Percentiles rank a stretch among this genome's conserved stretches.
Conservation (phyloP, 2,888 invertebrate genomes). For the Microchrysa polita region DNA sequence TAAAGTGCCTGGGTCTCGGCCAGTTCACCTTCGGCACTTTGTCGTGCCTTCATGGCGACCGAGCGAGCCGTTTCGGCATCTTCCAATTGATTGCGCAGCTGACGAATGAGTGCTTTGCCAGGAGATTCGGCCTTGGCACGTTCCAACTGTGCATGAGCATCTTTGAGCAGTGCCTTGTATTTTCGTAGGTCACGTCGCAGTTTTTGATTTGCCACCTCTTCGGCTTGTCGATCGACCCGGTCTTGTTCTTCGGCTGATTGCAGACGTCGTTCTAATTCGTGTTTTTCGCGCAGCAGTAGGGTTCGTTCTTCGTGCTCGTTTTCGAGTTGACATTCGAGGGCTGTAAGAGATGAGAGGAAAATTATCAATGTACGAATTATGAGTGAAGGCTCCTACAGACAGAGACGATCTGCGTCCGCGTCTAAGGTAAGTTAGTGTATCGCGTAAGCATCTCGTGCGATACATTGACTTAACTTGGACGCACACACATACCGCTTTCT, state of each 20-base stretch:
- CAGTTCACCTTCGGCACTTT: conserved; percentile 86
- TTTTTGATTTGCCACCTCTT: conserved; percentile 75
- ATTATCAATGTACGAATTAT: not conserved
- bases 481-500: too few species aligned
- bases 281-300: conserved; percentile 84
- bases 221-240: conserved; percentile 76
- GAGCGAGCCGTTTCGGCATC: conserved; percentile 88
- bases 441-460: too few species aligned
- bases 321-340: conserved; percentile 89
- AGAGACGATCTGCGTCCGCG: too few species aligned
- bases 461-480: too few species aligned
- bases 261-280: conserved; percentile 88
- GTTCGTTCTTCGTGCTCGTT: conserved; percentile 94
- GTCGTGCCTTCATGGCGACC: conserved; percentile 85
- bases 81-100: conserved; percentile 86
- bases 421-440: too few species aligned
- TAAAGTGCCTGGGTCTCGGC: conserved; percentile 82
- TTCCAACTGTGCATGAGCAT: conserved; percentile 92
- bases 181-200: conserved; percentile 87
- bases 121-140: conserved; percentile 87
- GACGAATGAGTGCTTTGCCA: conserved; percentile 79
- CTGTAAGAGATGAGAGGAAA: conserved; percentile 61
- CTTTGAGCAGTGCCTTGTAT: conserved; percentile 88
- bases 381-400: too few species aligned
- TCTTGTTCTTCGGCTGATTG: conserved; percentile 82